Percentiles rank a stretch among this genome's conserved stretches.
phyloP scores from a whole-genome alignment of 2,113 vertebrate genomes.

The Ammodytes marinus region DNA sequence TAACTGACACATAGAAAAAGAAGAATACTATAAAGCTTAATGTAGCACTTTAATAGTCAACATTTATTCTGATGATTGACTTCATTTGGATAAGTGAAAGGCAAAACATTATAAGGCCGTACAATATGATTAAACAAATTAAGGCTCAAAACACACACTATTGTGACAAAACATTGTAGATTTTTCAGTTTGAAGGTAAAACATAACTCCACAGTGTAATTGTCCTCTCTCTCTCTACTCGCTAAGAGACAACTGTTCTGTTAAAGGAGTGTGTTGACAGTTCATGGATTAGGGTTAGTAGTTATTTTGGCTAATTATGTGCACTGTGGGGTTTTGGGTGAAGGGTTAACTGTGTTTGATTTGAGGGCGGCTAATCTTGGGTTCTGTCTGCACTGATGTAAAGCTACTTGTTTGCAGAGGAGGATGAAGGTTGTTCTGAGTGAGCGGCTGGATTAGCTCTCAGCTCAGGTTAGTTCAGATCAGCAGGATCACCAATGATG shows the following conservation, averaged over 20 bases:
- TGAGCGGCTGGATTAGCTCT: conserved; percentile 52
- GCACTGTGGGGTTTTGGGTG: conserved; percentile 50
- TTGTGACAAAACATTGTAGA: background rate
- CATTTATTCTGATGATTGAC: conserved; percentile 3
- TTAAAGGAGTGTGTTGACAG: conserved; percentile 35
- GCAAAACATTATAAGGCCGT: conserved; percentile 37
- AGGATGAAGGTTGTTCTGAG: conserved; percentile 40
- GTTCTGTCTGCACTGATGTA: conserved; percentile 31
- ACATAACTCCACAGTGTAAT: background rate
- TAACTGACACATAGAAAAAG: conserved; percentile 27
- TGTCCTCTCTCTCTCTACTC: background rate
- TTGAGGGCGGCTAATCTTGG: conserved; percentile 48
- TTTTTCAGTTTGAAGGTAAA: conserved; percentile 7
- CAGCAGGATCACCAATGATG: conserved; percentile 53
- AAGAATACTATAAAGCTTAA: conserved; percentile 11
- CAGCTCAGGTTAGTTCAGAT: conserved; percentile 51
- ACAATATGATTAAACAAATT: conserved; percentile 5
- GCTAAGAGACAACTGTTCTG: conserved; percentile 2
- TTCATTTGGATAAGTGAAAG: conserved; percentile 10
- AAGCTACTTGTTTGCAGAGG: conserved; percentile 57
- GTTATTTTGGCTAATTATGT: conserved; percentile 59
- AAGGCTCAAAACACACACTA: conserved; percentile 20
- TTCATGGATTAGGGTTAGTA: conserved; percentile 60
- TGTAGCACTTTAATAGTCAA: conserved; percentile 30
- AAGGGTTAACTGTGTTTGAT: conserved; percentile 58